Percentiles rank a stretch among this genome's conserved stretches.
phyloP scores from a whole-genome alignment of 2,888 invertebrate species.

The Glyphotaelius pellucidus region DNA sequence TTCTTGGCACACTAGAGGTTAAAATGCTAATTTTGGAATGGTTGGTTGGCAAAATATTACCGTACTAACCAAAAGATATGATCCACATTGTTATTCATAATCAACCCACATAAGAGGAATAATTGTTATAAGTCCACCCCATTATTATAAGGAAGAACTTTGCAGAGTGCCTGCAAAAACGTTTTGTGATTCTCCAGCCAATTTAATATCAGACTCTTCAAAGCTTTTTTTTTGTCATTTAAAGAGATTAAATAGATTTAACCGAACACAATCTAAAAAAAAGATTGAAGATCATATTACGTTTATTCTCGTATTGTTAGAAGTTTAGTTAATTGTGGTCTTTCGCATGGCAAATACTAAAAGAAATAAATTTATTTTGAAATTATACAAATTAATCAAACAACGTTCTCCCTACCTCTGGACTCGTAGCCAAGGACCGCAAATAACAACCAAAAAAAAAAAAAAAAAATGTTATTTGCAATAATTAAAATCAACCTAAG shows the following conservation, averaged over 20 bases:
- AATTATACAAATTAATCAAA: too few species aligned
- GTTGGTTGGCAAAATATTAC: background rate
- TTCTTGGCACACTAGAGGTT: background rate
- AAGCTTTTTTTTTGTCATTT: background rate
- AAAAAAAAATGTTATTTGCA: too few species aligned
- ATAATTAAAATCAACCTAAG: too few species aligned
- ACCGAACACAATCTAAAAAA: too few species aligned
- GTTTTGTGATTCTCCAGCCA: background rate
- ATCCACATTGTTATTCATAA: background rate
- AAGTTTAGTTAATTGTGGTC: too few species aligned
- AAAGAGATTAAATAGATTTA: too few species aligned
- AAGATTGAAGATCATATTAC: background rate
- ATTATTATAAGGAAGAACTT: background rate
- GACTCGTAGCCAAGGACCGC: too few species aligned
- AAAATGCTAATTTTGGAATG: background rate
- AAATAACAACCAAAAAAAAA: too few species aligned
- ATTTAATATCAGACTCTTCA: background rate
- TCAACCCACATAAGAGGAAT: background rate
- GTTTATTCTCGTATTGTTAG: background rate
- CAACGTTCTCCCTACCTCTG: too few species aligned
- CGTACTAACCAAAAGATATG: background rate
- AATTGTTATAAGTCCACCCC: background rate
- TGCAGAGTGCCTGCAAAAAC: background rate
- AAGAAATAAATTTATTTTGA: too few species aligned
- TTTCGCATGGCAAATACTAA: too few species aligned